phyloP scores from a whole-genome alignment of 2,797 vertebrate genomes.

The Myotis pilosus region DNA sequence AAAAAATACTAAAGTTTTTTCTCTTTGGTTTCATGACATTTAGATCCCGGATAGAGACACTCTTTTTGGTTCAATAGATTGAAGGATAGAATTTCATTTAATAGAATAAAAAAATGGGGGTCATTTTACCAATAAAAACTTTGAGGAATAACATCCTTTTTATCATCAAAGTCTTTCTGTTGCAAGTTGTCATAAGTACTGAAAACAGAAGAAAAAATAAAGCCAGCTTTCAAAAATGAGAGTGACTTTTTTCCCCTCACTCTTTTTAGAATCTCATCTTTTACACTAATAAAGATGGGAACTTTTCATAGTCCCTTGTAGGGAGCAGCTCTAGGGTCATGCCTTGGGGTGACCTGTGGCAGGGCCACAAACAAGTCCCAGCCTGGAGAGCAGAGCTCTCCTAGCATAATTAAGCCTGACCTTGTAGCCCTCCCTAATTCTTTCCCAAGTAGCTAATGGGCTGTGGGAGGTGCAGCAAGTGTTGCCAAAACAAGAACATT shows the following conservation, averaged over 20 bases:
- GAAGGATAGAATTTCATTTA: slow-evolving; percentile 31
- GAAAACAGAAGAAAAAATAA: not conserved
- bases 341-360: too few relatives aligned
- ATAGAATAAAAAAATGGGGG: not conserved
- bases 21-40: slow-evolving; percentile 22
- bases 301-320: not conserved
- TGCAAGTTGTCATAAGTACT: not conserved
- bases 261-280: slow-evolving; percentile 16
- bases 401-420: too few relatives aligned
- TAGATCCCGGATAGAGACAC: not conserved
- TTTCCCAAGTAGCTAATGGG: too few relatives aligned
- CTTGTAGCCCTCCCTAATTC: too few relatives aligned
- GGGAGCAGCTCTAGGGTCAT: too few relatives aligned
- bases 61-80: slow-evolving; percentile 8
- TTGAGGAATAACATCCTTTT: slow-evolving; percentile 5
- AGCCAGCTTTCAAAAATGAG: not conserved
- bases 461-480: too few relatives aligned
- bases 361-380: too few relatives aligned
- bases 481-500: too few relatives aligned
- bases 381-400: too few relatives aligned
- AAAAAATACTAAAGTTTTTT: not conserved
- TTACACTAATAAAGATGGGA: not conserved
- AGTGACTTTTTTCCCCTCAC: not conserved
- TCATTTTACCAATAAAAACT: slow-evolving; percentile 37
- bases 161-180: slow-evolving; percentile 44